Conservation (phyloP, 2,888 invertebrate species). For the Drosophila bunnanda region DNA sequence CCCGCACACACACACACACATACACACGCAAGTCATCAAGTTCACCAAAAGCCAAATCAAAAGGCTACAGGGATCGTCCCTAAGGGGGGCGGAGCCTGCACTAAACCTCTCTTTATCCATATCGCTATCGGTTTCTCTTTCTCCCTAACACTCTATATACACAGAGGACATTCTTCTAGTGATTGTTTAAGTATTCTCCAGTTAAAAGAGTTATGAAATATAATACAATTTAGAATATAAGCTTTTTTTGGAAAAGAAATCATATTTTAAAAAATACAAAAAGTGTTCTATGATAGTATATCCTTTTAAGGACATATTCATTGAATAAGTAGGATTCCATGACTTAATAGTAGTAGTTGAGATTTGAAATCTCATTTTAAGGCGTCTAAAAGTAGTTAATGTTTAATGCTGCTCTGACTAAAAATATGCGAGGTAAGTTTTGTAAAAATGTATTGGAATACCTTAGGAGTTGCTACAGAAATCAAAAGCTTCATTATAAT, state of each 20-base stretch:
- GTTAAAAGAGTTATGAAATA: background rate
- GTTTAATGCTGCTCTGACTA: background rate
- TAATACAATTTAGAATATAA: background rate
- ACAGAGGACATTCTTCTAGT: background rate
- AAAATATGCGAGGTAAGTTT: background rate
- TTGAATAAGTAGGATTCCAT: too few relatives aligned
- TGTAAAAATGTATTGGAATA: background rate
- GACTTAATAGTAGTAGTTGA: background rate
- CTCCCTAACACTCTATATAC: constrained; percentile 25
- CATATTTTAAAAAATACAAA: background rate
- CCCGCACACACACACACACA: constrained; percentile 12
- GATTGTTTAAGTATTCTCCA: background rate
- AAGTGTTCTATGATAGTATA: background rate
- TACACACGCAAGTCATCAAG: constrained; percentile 46
- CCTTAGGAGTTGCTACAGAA: background rate
- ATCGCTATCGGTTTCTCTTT: constrained; percentile 4
- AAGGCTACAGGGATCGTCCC: constrained; percentile 38
- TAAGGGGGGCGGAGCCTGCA: constrained; percentile 18
- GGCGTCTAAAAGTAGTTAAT: background rate
- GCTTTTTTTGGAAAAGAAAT: background rate
- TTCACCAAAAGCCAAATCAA: constrained; percentile 62
- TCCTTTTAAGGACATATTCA: too few relatives aligned
- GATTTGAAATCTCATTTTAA: background rate
- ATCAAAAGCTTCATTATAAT: background rate
- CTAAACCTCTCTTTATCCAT: constrained; percentile 20